phyloP scores from a whole-genome alignment of 2,888 invertebrate genomes.

The Cerastoderma edule region DNA sequence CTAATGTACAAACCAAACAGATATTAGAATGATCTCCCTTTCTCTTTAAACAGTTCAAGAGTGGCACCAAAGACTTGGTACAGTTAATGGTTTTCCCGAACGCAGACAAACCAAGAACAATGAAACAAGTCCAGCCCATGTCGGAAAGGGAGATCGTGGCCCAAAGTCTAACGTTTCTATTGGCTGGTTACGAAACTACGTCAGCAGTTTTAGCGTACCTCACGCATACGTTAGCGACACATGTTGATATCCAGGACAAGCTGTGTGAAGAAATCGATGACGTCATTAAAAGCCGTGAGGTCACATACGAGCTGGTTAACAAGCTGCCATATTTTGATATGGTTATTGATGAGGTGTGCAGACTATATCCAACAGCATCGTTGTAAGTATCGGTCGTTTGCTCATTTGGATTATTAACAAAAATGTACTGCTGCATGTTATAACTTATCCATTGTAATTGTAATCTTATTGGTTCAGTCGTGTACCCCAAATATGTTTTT shows the following conservation, averaged over 20 bases:
- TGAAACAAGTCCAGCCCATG: conserved; percentile 54
- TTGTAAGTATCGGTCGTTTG: conserved; percentile 67
- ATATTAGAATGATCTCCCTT: not conserved
- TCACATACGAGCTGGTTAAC: conserved; percentile 80
- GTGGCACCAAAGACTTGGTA: conserved; percentile 80
- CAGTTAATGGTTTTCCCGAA: conserved; percentile 83
- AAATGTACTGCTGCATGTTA: not conserved
- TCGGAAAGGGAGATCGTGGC: conserved; percentile 78
- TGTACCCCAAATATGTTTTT: too few species aligned
- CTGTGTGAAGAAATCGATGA: conserved; percentile 83
- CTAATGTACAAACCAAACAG: not conserved
- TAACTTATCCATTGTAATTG: too few species aligned
- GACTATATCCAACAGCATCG: conserved; percentile 83
- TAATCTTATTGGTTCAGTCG: too few species aligned
- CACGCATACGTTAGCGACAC: conserved; percentile 83
- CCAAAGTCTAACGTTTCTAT: conserved; percentile 84
- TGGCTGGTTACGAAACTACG: conserved; percentile 86
- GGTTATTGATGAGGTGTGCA: conserved; percentile 83
- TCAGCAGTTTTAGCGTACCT: conserved; percentile 85
- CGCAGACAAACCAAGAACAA: conserved; percentile 40
- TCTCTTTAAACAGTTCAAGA: conserved; percentile 60
- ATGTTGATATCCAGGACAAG: conserved; percentile 84
- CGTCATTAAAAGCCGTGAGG: conserved; percentile 68
- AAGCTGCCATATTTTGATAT: conserved; percentile 83
- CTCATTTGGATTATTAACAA: not conserved